Evolutionary conservation across 1,140 invertebrate genomes (phyloP).

Genomic region (Pygmarrhopalites habei): DNA sequence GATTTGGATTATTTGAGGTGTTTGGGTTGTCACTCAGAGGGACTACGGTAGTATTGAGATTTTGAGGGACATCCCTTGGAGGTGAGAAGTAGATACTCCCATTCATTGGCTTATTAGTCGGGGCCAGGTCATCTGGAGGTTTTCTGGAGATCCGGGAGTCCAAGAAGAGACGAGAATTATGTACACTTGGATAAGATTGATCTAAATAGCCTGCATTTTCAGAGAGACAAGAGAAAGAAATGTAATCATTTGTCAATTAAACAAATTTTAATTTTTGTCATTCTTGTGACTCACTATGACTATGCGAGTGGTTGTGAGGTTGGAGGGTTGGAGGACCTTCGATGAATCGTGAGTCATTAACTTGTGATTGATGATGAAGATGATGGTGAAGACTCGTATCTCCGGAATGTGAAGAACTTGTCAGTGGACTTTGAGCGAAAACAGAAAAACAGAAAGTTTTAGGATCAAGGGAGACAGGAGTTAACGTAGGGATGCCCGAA

Average conservation of each 20-base stretch:
- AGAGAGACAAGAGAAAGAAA: not conserved
- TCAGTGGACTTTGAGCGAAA: too few species aligned
- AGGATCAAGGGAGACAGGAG: constrained; percentile 16
- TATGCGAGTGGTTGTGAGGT: constrained; percentile 26
- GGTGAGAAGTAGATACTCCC: constrained; percentile 36
- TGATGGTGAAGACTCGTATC: constrained; percentile 31
- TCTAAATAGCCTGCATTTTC: constrained; percentile 32
- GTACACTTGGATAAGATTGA: constrained; percentile 35
- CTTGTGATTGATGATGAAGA: constrained; percentile 23
- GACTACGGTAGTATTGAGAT: constrained; percentile 22
- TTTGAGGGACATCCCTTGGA: constrained; percentile 12
- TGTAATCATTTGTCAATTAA: not conserved
- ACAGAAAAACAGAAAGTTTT: too few species aligned
- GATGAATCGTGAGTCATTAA: constrained; percentile 37
- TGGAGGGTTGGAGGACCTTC: constrained; percentile 32
- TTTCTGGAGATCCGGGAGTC: constrained; percentile 33
- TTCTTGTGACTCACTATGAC: constrained; percentile 29
- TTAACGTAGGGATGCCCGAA: too few species aligned
- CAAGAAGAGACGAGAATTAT: constrained; percentile 31
- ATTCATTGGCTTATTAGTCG: constrained; percentile 24
- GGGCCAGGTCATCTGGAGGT: constrained; percentile 10
- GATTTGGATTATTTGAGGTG: constrained; percentile 19
- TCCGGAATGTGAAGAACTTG: constrained; percentile 36
- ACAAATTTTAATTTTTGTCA: not conserved
- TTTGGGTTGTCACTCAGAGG: constrained; percentile 20